Conservation (phyloP, 2,797 vertebrate species). For the Protosalanx chinensis region DNA sequence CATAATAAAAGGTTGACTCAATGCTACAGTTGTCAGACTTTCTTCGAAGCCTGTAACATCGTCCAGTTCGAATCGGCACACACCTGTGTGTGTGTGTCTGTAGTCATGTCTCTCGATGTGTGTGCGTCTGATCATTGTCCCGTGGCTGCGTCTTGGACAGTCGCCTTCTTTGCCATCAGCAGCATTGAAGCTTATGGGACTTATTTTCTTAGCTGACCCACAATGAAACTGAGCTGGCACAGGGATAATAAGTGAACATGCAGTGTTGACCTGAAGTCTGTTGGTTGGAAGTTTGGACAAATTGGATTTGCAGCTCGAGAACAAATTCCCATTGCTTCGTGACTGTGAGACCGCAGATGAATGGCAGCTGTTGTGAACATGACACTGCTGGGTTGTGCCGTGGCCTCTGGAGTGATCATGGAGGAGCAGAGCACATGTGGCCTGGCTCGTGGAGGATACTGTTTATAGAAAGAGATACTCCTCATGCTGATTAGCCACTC, state of each 20-base stretch:
- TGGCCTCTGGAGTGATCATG: not conserved
- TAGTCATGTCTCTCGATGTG: constrained; percentile 37
- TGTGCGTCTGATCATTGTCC: constrained; percentile 35
- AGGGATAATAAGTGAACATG: constrained; percentile 20
- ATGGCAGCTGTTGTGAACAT: not conserved
- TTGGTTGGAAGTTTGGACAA: constrained; percentile 44
- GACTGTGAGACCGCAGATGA: constrained; percentile 36
- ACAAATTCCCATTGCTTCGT: no score
- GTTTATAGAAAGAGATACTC: no score
- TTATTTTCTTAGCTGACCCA: constrained; percentile 58
- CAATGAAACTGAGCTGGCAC: constrained; percentile 39
- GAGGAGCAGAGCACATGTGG: not conserved
- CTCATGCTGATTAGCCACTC: no score
- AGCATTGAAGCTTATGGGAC: constrained; percentile 54
- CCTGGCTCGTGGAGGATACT: no score
- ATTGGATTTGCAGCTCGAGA: constrained; percentile 23
- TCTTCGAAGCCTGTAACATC: no score
- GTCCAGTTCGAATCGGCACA: no score
- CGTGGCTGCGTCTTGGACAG: not conserved
- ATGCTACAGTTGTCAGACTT: no score
- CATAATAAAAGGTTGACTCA: no score
- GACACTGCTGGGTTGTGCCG: not conserved
- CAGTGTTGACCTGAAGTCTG: constrained; percentile 41
- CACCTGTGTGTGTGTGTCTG: constrained; percentile 33
- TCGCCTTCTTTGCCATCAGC: constrained; percentile 23